Percentiles rank a stretch among this genome's conserved stretches.
Evolutionary conservation across 1,140 invertebrate genomes (phyloP).

Genomic region (Ptiloglossa arizonensis): DNA sequence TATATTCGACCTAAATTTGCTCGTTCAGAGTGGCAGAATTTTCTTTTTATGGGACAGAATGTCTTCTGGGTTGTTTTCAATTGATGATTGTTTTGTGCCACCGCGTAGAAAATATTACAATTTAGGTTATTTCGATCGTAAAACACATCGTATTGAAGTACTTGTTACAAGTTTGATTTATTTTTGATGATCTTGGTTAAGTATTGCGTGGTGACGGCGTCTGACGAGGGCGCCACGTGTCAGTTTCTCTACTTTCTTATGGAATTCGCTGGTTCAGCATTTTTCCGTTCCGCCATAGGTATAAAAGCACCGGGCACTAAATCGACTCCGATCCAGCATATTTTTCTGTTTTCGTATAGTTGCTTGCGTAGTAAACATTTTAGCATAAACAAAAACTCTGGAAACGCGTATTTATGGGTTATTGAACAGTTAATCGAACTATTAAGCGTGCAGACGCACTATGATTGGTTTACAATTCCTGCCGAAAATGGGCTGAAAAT

Average conservation of each 20-base stretch:
- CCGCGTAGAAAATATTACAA: neutral
- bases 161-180: slow-evolving; percentile 35
- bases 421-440: slow-evolving; percentile 9
- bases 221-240: slow-evolving; percentile 75
- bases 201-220: slow-evolving; percentile 42
- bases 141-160: neutral
- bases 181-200: slow-evolving; percentile 42
- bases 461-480: slow-evolving; percentile 68
- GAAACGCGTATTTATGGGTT: slow-evolving; percentile 18
- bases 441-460: slow-evolving; percentile 23
- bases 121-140: neutral
- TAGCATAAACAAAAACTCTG: neutral
- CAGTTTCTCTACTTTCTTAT: slow-evolving; percentile 65
- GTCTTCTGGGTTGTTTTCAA: neutral
- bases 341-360: slow-evolving; percentile 38
- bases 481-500: slow-evolving; percentile 74
- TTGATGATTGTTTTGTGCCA: neutral
- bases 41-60: neutral
- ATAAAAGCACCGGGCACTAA: slow-evolving; percentile 61
- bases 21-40: neutral
- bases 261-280: slow-evolving; percentile 62
- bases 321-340: slow-evolving; percentile 53
- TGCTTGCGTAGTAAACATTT: neutral
- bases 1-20: neutral
- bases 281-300: slow-evolving; percentile 66